Evolutionary conservation across 2,797 vertebrate genomes (phyloP).

Genomic region (Mus minutoides): DNA sequence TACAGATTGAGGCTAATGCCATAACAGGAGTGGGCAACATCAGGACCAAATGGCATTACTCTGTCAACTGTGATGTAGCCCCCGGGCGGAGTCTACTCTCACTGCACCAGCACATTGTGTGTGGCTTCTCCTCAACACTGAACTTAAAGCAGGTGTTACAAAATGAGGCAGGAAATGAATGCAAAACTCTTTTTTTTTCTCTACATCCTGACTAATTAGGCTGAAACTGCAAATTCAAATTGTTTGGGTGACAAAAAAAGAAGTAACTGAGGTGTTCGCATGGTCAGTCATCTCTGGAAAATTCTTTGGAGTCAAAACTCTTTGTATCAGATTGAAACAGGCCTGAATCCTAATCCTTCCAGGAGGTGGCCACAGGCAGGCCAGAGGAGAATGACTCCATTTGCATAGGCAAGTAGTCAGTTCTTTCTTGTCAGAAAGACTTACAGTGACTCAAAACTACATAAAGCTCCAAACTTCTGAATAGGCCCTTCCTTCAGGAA

Average conservation of each 20-base stretch:
- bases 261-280: background rate
- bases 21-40: constrained; percentile 4
- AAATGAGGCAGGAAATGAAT: background rate
- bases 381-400: background rate
- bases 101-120: background rate
- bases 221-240: constrained; percentile 29
- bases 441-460: background rate
- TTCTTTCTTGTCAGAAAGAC: background rate
- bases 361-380: background rate
- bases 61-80: background rate
- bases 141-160: background rate
- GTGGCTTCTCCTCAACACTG: background rate
- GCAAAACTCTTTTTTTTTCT: background rate
- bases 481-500: background rate
- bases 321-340: background rate
- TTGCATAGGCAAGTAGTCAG: background rate
- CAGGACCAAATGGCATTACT: background rate
- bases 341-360: background rate
- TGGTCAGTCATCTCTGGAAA: background rate
- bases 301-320: background rate
- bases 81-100: background rate
- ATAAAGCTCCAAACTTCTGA: background rate
- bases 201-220: background rate
- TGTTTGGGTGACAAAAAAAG: background rate
- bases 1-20: constrained; percentile 47